These are phyloP conservation scores for Drosophila hamatofila DNA, from an alignment of 2,888 invertebrate genomes.

Conservation along the genomic window DNA sequence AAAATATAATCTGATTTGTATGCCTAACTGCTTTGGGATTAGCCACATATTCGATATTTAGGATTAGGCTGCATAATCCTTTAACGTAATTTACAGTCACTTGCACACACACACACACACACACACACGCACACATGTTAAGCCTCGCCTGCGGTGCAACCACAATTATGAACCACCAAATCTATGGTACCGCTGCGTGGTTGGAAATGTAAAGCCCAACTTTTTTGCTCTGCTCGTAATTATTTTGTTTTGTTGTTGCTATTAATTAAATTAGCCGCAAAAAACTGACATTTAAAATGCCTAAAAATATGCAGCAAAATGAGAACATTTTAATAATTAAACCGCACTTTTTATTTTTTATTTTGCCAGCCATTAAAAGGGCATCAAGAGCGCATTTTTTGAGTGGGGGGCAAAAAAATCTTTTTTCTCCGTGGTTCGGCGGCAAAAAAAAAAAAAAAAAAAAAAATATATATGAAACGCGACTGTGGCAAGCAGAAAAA, in stretches of 20 bases:
- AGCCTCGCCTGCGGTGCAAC: slow-evolving; percentile 37
- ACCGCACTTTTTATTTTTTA: slow-evolving; percentile 52
- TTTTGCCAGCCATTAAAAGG: slow-evolving; percentile 34
- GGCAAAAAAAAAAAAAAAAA: slow-evolving; percentile 35
- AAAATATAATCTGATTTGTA: not conserved
- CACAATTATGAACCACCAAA: slow-evolving; percentile 51
- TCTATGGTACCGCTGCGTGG: slow-evolving; percentile 13
- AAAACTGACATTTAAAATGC: slow-evolving; percentile 47
- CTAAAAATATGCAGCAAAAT: slow-evolving; percentile 58
- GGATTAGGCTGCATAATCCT: slow-evolving; percentile 31
- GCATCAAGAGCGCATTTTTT: slow-evolving; percentile 31
- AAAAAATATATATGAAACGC: slow-evolving; percentile 11
- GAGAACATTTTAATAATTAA: slow-evolving; percentile 76
- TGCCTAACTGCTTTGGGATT: not conserved
- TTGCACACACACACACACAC: not conserved
- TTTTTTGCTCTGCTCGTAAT: slow-evolving; percentile 2
- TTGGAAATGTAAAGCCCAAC: not conserved
- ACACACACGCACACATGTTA: not conserved
- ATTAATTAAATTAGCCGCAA: slow-evolving; percentile 67
- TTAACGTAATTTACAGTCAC: slow-evolving; percentile 34
- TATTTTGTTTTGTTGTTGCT: slow-evolving; percentile 28
- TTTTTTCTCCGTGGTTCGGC: slow-evolving; percentile 37
- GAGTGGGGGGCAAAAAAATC: slow-evolving; percentile 17
- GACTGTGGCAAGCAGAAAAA: slow-evolving; percentile 12
- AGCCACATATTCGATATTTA: slow-evolving; percentile 10